These are phyloP conservation scores for Nebria brevicollis DNA, from an alignment of 2,888 invertebrate genomes.

Conservation along the genomic window DNA sequence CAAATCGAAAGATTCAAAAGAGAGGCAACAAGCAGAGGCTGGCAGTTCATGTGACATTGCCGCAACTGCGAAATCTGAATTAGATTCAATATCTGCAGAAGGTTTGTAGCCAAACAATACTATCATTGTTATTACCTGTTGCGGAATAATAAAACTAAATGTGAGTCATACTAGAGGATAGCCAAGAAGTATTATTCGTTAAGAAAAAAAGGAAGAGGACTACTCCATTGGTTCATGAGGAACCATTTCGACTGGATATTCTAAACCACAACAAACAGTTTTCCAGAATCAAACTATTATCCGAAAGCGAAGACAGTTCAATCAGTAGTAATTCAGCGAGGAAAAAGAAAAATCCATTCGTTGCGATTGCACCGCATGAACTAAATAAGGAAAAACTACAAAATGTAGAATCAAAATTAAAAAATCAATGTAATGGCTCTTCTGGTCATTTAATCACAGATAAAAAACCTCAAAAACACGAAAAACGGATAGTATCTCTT, in stretches of 20 bases:
- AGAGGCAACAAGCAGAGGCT: too few species aligned
- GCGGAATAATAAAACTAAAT: not conserved
- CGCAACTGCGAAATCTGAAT: too few species aligned
- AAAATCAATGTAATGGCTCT: not conserved
- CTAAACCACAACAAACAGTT: not conserved
- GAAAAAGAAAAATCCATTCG: not conserved
- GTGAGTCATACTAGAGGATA: not conserved
- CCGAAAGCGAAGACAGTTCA: not conserved
- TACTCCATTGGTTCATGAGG: not conserved
- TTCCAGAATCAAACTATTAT: not conserved
- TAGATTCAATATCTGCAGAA: too few species aligned
- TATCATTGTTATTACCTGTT: not conserved
- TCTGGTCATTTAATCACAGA: not conserved
- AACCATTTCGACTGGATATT: not conserved
- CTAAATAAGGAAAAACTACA: not conserved
- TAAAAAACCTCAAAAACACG: not conserved
- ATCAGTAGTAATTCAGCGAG: not conserved
- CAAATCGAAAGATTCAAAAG: too few species aligned
- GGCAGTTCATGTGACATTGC: too few species aligned
- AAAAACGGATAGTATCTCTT: not conserved
- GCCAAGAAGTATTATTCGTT: not conserved
- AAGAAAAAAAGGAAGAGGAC: not conserved
- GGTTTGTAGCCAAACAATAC: not conserved
- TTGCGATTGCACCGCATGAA: not conserved
- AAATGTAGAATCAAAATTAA: not conserved